These are phyloP conservation scores for Lanistes nyassanus DNA, from an alignment of 1,140 invertebrate species.

Conservation along the genomic window DNA sequence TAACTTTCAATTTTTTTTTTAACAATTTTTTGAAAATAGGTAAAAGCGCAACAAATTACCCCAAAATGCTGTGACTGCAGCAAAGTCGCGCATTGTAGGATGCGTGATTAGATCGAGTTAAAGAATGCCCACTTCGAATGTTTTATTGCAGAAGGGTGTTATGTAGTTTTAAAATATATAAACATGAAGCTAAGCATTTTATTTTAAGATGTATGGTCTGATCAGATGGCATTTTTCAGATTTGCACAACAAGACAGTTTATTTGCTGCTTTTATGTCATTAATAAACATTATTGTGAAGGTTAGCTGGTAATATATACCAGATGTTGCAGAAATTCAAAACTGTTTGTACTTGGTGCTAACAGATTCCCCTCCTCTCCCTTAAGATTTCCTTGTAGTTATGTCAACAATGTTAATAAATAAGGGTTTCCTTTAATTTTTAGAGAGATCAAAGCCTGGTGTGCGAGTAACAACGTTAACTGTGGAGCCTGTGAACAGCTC, in stretches of 20 bases:
- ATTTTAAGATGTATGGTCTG: neutral
- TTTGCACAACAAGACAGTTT: neutral
- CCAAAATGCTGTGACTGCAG: too few species aligned
- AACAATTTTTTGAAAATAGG: too few species aligned
- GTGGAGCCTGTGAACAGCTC: constrained; percentile 57
- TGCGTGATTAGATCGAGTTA: too few species aligned
- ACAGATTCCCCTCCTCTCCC: neutral
- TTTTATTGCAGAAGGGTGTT: too few species aligned
- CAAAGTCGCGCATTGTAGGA: too few species aligned
- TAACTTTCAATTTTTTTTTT: too few species aligned
- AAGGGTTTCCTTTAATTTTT: constrained; percentile 20
- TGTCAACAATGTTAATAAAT: neutral
- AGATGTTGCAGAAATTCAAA: neutral
- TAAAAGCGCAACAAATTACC: too few species aligned
- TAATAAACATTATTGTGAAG: neutral
- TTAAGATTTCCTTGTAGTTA: neutral
- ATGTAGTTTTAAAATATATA: too few species aligned
- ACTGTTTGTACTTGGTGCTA: neutral
- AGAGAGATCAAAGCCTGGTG: constrained; percentile 65
- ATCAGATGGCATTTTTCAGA: neutral
- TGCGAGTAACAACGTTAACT: constrained; percentile 63
- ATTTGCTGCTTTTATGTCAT: neutral
- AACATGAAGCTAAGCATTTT: too few species aligned
- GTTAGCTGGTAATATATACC: neutral
- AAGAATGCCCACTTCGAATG: too few species aligned